phyloP scores from a whole-genome alignment of 2,113 vertebrate genomes.

The Phocoena phocoena region DNA sequence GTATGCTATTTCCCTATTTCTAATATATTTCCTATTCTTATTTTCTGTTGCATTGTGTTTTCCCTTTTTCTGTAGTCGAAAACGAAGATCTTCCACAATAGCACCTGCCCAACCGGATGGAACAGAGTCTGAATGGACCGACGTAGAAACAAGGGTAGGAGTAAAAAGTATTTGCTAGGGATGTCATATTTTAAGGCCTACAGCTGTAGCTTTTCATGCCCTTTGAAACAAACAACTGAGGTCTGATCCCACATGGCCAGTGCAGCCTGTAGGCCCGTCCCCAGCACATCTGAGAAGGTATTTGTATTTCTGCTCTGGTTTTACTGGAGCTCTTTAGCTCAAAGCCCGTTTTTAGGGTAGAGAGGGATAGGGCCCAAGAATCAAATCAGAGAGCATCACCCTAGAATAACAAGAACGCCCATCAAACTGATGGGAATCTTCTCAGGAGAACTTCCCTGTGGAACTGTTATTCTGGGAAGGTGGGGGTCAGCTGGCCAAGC shows the following conservation, averaged over 20 bases:
- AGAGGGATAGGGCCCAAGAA: not conserved
- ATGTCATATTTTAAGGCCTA: not conserved
- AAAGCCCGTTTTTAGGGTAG: not conserved
- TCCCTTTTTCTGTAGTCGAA: constrained; percentile 83
- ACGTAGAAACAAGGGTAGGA: constrained; percentile 95
- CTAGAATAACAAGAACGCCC: not conserved
- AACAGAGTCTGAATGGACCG: constrained; percentile 90
- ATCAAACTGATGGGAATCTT: not conserved
- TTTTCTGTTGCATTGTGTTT: not conserved
- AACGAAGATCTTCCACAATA: constrained; percentile 89
- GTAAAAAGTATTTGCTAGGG: not conserved
- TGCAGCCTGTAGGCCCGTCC: not conserved
- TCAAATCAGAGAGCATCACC: not conserved
- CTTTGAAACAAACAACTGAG: not conserved
- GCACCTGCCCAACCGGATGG: constrained; percentile 68
- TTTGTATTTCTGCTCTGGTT: not conserved
- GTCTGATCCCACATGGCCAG: not conserved
- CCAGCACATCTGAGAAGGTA: not conserved
- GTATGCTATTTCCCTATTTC: not conserved
- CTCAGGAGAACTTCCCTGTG: not conserved
- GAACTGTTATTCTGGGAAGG: not conserved
- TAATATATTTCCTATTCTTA: not conserved
- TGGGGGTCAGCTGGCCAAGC: not conserved
- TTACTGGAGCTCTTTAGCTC: not conserved
- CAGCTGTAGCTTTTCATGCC: not conserved